Evolutionary conservation across 23 tunicate species (phyloP).

Genomic region (Oikopleura vanhoeffeni): DNA sequence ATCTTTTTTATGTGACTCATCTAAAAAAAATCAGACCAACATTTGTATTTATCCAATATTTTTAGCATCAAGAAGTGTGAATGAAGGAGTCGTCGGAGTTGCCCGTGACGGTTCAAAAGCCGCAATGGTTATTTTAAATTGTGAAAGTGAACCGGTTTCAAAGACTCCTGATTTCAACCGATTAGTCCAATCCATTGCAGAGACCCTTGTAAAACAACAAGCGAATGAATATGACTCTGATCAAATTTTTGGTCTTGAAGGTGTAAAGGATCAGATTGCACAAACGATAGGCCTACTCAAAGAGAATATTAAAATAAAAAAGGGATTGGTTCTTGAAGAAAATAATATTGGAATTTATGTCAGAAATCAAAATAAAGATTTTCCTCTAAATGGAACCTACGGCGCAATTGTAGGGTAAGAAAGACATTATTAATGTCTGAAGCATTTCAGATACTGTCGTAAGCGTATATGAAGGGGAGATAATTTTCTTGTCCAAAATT

Average conservation of each 20-base stretch:
- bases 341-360: neutral
- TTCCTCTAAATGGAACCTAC: neutral
- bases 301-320: neutral
- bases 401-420: neutral
- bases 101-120: neutral
- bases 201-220: neutral
- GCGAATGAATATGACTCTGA: neutral
- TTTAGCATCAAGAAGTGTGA: neutral
- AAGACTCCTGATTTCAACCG: neutral
- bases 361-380: neutral
- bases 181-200: neutral
- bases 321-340: neutral
- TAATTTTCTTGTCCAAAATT: too few species aligned
- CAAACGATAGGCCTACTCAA: neutral
- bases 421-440: too few species aligned
- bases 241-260: neutral
- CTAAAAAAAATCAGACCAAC: too few species aligned
- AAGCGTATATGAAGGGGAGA: too few species aligned
- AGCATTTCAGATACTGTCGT: too few species aligned
- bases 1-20: too few species aligned
- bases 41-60: too few species aligned
- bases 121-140: neutral
- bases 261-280: neutral
- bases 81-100: neutral
- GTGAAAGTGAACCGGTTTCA: conserved; percentile 7